A percentile compares a stretch with the other conserved stretches of the same genome.
Evolutionary conservation across 2,797 vertebrate species (phyloP).

Genomic region (Halcyon chelicuti): DNA sequence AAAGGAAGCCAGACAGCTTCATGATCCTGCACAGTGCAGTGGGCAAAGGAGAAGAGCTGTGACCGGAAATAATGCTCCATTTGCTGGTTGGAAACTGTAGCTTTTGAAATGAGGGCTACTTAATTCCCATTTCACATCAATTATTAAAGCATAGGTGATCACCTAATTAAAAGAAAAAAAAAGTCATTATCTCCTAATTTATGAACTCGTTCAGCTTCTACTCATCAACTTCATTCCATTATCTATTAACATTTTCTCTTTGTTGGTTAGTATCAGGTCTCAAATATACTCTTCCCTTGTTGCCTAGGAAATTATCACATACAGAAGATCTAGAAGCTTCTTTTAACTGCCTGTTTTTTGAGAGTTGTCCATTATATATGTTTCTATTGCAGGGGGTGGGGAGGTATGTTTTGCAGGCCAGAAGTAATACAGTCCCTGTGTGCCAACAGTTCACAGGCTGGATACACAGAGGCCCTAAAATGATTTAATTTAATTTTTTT

Average conservation of each 20-base stretch:
- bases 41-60: neutral
- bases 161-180: constrained; percentile 37
- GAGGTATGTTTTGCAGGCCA: neutral
- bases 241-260: constrained; percentile 44
- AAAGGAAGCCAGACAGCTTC: neutral
- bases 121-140: constrained; percentile 35
- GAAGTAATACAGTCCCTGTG: neutral
- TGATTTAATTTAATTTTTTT: neutral
- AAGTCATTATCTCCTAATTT: constrained; percentile 26
- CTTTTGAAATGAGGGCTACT: neutral
- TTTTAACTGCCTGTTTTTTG: neutral
- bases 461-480: neutral
- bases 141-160: constrained; percentile 40
- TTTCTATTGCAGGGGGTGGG: neutral
- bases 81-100: neutral
- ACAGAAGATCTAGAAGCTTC: constrained; percentile 32
- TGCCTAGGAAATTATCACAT: constrained; percentile 71
- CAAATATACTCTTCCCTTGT: constrained; percentile 44
- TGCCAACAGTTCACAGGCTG: neutral
- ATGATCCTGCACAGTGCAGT: neutral
- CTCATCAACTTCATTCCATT: neutral
- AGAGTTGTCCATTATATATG: neutral
- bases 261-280: constrained; percentile 48
- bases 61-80: neutral
- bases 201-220: constrained; percentile 40